Conservation (phyloP, 2,113 vertebrate genomes). For the Empidonax alnorum region DNA sequence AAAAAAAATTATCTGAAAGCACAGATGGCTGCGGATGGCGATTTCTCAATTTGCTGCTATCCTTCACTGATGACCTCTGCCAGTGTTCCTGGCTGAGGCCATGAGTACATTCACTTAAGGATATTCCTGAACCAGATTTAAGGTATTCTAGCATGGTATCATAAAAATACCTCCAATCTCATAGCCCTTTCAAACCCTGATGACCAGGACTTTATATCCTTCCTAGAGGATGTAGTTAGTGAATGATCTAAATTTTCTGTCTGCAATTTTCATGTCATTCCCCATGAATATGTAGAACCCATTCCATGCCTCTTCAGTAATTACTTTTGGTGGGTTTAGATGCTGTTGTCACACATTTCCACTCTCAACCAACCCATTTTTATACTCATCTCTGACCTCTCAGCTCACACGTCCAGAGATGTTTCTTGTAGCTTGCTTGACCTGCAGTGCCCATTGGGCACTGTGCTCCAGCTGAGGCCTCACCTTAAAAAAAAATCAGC, state of each 20-base stretch:
- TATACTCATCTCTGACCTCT: background rate
- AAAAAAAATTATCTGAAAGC: fast-evolving
- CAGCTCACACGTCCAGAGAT: background rate
- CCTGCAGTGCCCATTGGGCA: background rate
- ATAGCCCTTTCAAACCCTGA: background rate
- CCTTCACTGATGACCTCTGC: background rate
- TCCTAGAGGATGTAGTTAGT: background rate
- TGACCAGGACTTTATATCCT: background rate
- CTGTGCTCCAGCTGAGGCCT: background rate
- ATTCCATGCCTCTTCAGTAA: background rate
- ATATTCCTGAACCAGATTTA: background rate
- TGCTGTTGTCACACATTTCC: background rate
- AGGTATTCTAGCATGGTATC: background rate
- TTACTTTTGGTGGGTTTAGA: background rate
- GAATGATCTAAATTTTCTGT: background rate
- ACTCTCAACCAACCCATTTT: background rate
- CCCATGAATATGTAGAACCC: background rate
- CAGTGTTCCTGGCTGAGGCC: background rate
- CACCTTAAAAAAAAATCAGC: background rate
- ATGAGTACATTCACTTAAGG: background rate
- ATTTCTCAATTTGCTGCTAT: background rate
- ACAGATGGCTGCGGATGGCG: background rate
- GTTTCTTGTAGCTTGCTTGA: background rate
- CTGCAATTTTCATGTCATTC: background rate
- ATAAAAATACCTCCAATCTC: background rate